Evolutionary conservation across 1,140 invertebrate genomes (phyloP).

Genomic region (Ceratina japonica): DNA sequence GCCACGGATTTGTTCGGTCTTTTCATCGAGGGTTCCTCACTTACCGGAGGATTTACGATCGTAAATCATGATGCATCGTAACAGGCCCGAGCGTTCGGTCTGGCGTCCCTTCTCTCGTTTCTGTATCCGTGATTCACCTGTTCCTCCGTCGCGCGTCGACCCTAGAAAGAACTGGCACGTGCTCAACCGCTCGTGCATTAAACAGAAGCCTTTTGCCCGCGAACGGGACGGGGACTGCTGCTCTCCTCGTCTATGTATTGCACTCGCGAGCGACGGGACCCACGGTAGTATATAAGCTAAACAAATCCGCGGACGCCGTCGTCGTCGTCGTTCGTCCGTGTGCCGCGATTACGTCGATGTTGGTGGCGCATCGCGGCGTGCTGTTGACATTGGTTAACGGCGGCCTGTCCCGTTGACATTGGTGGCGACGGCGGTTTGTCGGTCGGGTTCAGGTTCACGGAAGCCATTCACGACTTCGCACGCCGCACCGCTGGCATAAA

Average conservation of each 20-base stretch:
- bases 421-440: constrained; percentile 39
- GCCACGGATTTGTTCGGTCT: too few relatives aligned
- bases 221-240: not conserved
- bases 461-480: constrained; percentile 47
- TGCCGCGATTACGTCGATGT: constrained; percentile 24
- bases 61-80: not conserved
- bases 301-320: constrained; percentile 51
- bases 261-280: constrained; percentile 2
- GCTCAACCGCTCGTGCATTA: constrained; percentile 40
- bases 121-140: constrained; percentile 22
- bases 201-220: constrained; percentile 33
- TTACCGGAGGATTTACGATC: not conserved
- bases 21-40: too few relatives aligned
- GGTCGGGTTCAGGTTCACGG: constrained; percentile 49
- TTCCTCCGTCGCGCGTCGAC: constrained; percentile 18
- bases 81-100: constrained; percentile 36
- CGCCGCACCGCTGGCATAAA: constrained; percentile 29
- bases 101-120: not conserved
- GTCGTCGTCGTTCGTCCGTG: not conserved
- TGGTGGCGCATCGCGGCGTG: constrained; percentile 9
- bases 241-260: constrained; percentile 13
- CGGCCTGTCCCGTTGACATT: constrained; percentile 44
- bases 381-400: constrained; percentile 46
- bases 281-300: constrained; percentile 56
- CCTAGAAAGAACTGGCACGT: constrained; percentile 49